Base-by-base conservation (phyloP, 2,888 invertebrate genomes). In the Iselma pallidipennis region DNA sequence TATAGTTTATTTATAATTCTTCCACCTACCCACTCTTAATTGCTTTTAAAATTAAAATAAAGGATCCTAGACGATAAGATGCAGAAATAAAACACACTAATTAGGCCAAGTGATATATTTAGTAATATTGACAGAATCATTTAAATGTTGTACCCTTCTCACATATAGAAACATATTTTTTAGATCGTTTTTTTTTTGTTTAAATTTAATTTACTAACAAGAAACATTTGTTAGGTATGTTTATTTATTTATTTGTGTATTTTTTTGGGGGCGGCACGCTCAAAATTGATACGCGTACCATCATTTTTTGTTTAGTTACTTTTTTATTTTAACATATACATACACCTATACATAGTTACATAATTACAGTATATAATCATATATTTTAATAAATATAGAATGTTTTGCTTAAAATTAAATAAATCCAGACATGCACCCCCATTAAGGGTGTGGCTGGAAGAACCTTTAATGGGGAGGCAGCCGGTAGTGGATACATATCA, bases 391-490 rank as follows among this genome's bases (percentile, higher is more conserved):
- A 71, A 69, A 68, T 65, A 54, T 61, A 55, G 42, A 59, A 66
- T 52, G 42, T 28, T 28, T 57, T 64, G 61, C 42, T 60, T 67
- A 66, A 61, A 57, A 57, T 58, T 60, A 59, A 61, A 64, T 71
- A 37, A 7, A 19, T 19, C 37, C 77, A 77, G 79, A 69, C 78
- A 76, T 79, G 79, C 81, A 75, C 71, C 82, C 86, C 84, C 86
- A 87, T 88, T 88, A 86, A 86, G 83, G 86, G 87, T 87, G 87
- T 89, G 89, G 88, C 89, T 88, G 89, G 89, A 88, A 83, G 84
- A 86, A 87, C 86, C 84, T 69, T 86, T 87, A 87, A 88, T 88
- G 86, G 84, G 83, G 85, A 82, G 83, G 83, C 85, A 86, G 86
- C 81, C 77, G 80, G 78, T 68, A 50, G 49, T 52, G 61, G 64